These are phyloP conservation scores for Amphipyra berbera DNA, from an alignment of 2,888 invertebrate genomes.

Conservation along the genomic window DNA sequence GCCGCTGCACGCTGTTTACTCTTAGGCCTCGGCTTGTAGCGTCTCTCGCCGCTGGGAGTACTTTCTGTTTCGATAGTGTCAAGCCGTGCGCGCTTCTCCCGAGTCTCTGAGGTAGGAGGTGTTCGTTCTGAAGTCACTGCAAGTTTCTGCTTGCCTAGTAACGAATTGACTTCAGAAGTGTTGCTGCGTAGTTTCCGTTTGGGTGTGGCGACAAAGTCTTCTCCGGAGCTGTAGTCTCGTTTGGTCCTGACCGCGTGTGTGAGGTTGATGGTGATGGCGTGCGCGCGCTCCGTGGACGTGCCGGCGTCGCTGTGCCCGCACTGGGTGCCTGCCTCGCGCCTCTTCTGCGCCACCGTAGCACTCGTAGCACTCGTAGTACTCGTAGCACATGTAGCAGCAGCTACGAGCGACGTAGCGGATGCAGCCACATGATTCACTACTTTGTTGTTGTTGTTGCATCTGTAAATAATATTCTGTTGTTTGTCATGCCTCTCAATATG, in stretches of 20 bases:
- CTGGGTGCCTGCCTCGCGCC: slow-evolving; percentile 18
- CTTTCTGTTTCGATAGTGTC: not conserved
- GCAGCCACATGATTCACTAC: no score
- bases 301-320: not conserved
- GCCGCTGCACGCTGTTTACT: not conserved
- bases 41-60: no score
- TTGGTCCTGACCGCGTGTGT: not conserved
- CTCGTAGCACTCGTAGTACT: no score
- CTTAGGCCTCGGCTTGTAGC: not conserved
- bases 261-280: slow-evolving; percentile 3
- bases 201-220: slow-evolving; percentile 8
- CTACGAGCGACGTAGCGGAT: not conserved
- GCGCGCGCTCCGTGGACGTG: not conserved
- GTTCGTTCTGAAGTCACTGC: no score
- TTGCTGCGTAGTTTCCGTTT: not conserved
- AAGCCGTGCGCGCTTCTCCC: not conserved
- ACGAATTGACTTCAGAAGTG: not conserved
- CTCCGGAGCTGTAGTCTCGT: slow-evolving; percentile 12
- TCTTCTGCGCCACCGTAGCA: not conserved
- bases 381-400: no score
- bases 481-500: no score
- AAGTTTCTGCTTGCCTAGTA: not conserved
- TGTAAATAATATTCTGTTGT: slow-evolving; percentile 9
- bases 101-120: no score
- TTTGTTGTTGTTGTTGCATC: slow-evolving; percentile 1